phyloP scores from a whole-genome alignment of 2,113 vertebrate genomes.

The Plestiodon gilberti region DNA sequence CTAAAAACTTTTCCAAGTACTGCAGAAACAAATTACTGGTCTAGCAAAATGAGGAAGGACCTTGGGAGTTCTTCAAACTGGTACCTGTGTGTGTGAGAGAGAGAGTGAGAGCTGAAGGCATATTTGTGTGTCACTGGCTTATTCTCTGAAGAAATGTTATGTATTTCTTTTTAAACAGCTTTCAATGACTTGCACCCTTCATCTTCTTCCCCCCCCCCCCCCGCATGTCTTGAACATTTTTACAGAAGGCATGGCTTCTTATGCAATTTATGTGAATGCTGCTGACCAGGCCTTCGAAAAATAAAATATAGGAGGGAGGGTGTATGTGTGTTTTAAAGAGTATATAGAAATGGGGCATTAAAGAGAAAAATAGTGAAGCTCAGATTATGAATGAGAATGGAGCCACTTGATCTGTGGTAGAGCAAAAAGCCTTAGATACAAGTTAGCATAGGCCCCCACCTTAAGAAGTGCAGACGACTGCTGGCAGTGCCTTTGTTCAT shows the following conservation, averaged over 20 bases:
- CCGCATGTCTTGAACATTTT: conserved; percentile 67
- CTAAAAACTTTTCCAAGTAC: not conserved
- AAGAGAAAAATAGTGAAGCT: conserved; percentile 27
- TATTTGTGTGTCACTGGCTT: not conserved
- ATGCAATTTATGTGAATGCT: conserved; percentile 75
- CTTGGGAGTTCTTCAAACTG: conserved; percentile 22
- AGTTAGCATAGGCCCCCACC: conserved; percentile 23
- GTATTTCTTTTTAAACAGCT: not conserved
- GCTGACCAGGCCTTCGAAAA: conserved; percentile 69
- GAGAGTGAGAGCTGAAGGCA: not conserved
- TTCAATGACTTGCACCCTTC: conserved; percentile 21
- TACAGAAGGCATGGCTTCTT: conserved; percentile 73
- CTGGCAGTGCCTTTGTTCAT: conserved; percentile 77
- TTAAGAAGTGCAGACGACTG: conserved; percentile 53
- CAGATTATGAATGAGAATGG: conserved; percentile 36
- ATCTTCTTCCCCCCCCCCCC: not conserved
- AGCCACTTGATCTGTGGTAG: conserved; percentile 26
- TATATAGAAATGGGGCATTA: conserved; percentile 11
- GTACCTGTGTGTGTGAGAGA: no score
- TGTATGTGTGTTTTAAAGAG: conserved; percentile 13
- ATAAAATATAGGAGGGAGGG: conserved; percentile 32
- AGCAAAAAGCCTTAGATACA: conserved; percentile 4
- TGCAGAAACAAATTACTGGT: conserved; percentile 48
- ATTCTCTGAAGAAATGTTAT: not conserved
- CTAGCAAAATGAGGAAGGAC: conserved; percentile 2